These are phyloP conservation scores for Xyrichtys novacula DNA, from an alignment of 2,797 vertebrate genomes.

Conservation along the genomic window DNA sequence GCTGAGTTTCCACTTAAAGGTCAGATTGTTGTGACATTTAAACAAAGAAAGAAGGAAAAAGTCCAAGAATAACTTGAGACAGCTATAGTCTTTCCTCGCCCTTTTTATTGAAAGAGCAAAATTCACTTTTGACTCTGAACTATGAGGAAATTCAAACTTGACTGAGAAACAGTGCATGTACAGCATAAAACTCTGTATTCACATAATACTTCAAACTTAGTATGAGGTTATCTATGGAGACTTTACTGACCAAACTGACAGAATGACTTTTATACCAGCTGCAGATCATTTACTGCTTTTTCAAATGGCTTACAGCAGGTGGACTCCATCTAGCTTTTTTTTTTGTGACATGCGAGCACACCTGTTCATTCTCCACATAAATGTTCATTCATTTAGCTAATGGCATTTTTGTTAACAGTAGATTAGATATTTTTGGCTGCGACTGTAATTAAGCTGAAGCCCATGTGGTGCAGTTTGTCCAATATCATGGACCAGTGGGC, in stretches of 20 bases:
- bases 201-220: no score
- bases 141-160: not conserved
- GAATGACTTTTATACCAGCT: no score
- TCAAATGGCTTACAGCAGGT: not conserved
- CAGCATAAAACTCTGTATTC: no score
- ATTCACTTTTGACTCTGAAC: not conserved
- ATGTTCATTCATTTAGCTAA: slow-evolving; percentile 9
- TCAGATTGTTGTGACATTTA: slow-evolving; percentile 25
- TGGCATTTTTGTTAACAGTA: slow-evolving; percentile 11
- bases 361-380: slow-evolving; percentile 14
- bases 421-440: slow-evolving; percentile 11
- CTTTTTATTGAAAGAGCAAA: slow-evolving; percentile 1
- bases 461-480: not conserved
- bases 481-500: no score
- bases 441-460: not conserved
- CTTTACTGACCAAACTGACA: no score
- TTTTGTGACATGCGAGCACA: slow-evolving; percentile 4
- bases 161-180: no score
- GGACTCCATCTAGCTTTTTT: not conserved
- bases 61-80: slow-evolving; percentile 11
- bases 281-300: not conserved
- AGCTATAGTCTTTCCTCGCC: not conserved
- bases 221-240: no score
- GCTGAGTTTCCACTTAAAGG: slow-evolving; percentile 21
- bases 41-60: slow-evolving; percentile 14